phyloP scores from a whole-genome alignment of 2,888 invertebrate genomes.

The Bugula neritina region DNA sequence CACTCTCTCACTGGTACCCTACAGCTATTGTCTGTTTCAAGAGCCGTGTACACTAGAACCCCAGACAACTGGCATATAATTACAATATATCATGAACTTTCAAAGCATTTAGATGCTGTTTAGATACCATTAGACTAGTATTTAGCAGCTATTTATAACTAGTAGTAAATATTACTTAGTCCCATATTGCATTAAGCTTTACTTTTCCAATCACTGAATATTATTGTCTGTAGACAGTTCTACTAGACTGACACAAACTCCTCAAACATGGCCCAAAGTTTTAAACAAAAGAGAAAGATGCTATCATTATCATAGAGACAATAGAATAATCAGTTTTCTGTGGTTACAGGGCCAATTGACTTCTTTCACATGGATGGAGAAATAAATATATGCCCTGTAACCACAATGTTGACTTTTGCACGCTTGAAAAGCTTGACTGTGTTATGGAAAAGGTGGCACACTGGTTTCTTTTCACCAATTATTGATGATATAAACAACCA shows the following conservation, averaged over 20 bases:
- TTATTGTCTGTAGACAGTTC: too few relatives aligned
- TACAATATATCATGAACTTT: not conserved
- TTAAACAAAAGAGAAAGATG: not conserved
- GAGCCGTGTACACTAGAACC: not conserved
- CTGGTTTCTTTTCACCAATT: not conserved
- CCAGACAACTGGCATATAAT: not conserved
- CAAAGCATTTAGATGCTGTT: not conserved
- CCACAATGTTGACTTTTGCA: not conserved
- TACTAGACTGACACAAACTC: not conserved
- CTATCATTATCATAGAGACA: not conserved
- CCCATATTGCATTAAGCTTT: too few relatives aligned
- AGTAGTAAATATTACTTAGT: too few relatives aligned
- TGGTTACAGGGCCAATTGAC: not conserved
- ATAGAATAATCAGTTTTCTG: not conserved
- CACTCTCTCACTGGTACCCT: too few relatives aligned
- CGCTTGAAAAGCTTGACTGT: not conserved
- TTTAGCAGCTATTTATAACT: too few relatives aligned
- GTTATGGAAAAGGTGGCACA: not conserved
- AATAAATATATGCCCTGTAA: not conserved
- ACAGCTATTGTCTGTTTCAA: not conserved
- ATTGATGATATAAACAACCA: not conserved
- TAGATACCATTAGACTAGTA: not conserved
- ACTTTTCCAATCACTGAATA: too few relatives aligned
- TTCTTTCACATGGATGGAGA: not conserved
- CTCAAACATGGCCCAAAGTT: not conserved